Evolutionary conservation across 2,797 vertebrate species (phyloP).

Genomic region (Sphenopsis melanotis): DNA sequence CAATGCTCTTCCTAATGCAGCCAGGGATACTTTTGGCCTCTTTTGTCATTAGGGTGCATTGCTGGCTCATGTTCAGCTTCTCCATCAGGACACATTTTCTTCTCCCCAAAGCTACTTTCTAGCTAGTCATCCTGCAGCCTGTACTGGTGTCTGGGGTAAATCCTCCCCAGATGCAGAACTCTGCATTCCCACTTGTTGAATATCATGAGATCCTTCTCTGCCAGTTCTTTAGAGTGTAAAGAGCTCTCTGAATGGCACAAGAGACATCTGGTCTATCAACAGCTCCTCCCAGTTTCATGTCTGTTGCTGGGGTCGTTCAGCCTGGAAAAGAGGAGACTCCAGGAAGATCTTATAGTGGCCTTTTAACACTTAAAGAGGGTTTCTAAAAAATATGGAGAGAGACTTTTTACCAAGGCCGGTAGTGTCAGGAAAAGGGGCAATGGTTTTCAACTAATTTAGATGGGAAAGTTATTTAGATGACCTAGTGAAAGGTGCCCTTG

Average conservation of each 20-base stretch:
- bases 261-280: neutral
- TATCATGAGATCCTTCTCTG: neutral
- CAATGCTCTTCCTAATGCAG: neutral
- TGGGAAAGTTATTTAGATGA: neutral
- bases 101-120: neutral
- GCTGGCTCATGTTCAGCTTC: neutral
- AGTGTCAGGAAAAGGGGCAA: neutral
- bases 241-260: neutral
- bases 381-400: neutral
- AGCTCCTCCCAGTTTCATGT: neutral
- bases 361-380: neutral
- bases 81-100: neutral
- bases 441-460: neutral
- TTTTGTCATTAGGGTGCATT: neutral
- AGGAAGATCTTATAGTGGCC: neutral
- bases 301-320: neutral
- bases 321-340: neutral
- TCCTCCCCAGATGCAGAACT: neutral
- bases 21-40: neutral
- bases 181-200: neutral
- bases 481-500: neutral
- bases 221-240: neutral
- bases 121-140: neutral
- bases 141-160: neutral
- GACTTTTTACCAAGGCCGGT: neutral